Conservation (phyloP, 1,140 invertebrate genomes). For the Aculops lycopersici region DNA sequence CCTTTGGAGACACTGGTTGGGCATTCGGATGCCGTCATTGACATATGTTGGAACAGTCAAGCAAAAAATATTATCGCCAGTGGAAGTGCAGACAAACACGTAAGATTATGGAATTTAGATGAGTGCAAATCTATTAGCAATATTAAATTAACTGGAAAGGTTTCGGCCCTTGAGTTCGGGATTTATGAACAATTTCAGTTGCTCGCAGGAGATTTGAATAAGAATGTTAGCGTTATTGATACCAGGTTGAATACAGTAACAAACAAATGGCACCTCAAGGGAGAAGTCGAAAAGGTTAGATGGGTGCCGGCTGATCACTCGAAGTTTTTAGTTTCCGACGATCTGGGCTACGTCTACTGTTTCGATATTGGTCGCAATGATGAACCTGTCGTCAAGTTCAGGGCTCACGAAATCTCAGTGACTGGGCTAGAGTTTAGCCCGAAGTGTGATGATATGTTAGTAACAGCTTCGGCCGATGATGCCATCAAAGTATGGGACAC, state of each 20-base stretch:
- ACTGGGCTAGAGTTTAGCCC: slow-evolving; percentile 27
- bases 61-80: slow-evolving; percentile 52
- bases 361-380: slow-evolving; percentile 34
- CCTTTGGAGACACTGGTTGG: slow-evolving; percentile 32
- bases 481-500: slow-evolving; percentile 45
- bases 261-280: slow-evolving; percentile 32
- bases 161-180: slow-evolving; percentile 20
- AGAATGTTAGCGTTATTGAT: slow-evolving; percentile 16
- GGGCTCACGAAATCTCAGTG: slow-evolving; percentile 43
- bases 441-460: slow-evolving; percentile 29
- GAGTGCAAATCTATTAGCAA: slow-evolving; percentile 33
- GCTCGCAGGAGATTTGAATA: slow-evolving; percentile 34
- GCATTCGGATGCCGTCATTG: slow-evolving; percentile 62
- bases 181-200: slow-evolving; percentile 41
- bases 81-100: slow-evolving; percentile 54
- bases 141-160: slow-evolving; percentile 35
- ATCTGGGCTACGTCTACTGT: slow-evolving; percentile 38
- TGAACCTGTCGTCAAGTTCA: slow-evolving; percentile 36
- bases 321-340: slow-evolving; percentile 39
- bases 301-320: slow-evolving; percentile 45
- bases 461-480: slow-evolving; percentile 36
- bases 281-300: slow-evolving; percentile 52
- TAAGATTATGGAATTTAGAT: slow-evolving; percentile 73
- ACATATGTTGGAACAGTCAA: slow-evolving; percentile 57
- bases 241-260: slow-evolving; percentile 1